Conservation (phyloP, 2,888 invertebrate species). For the Sipha maydis region DNA sequence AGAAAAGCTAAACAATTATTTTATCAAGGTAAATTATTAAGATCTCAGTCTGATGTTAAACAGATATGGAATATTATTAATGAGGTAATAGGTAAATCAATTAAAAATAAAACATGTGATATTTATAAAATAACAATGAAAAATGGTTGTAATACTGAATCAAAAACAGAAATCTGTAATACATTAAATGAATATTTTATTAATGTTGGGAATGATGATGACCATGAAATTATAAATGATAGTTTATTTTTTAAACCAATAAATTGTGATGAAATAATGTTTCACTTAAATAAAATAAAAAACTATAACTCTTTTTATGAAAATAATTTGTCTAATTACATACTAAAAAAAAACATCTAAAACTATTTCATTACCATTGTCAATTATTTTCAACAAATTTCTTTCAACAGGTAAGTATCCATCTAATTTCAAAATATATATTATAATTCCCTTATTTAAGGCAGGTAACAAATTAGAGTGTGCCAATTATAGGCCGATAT, state of each 20-base stretch:
- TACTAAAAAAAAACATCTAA: not conserved
- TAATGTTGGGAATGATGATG: constrained; percentile 6
- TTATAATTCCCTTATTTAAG: not conserved
- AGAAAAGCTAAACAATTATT: not conserved
- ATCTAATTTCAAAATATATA: not conserved
- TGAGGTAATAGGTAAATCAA: constrained; percentile 32
- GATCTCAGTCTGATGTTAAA: not conserved
- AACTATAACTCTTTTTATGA: not conserved
- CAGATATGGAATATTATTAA: constrained; percentile 9
- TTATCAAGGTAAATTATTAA: not conserved
- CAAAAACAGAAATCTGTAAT: constrained; percentile 6
- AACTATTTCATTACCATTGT: not conserved
- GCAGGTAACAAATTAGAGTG: not conserved
- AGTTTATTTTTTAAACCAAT: no score
- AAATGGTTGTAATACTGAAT: not conserved
- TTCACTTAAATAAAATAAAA: not conserved
- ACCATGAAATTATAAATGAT: no score
- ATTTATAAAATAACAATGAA: constrained; percentile 8
- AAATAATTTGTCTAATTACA: not conserved
- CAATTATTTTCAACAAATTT: no score
- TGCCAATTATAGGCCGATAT: not conserved
- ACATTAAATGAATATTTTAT: not conserved
- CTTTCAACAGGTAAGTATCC: not conserved
- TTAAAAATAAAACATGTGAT: constrained; percentile 6
- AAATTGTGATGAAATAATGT: not conserved